Percentiles rank a stretch among this genome's conserved stretches.
These are phyloP conservation scores for Spinus olivaceus DNA, from an alignment of 2,797 vertebrate genomes.

Conservation along the genomic window DNA sequence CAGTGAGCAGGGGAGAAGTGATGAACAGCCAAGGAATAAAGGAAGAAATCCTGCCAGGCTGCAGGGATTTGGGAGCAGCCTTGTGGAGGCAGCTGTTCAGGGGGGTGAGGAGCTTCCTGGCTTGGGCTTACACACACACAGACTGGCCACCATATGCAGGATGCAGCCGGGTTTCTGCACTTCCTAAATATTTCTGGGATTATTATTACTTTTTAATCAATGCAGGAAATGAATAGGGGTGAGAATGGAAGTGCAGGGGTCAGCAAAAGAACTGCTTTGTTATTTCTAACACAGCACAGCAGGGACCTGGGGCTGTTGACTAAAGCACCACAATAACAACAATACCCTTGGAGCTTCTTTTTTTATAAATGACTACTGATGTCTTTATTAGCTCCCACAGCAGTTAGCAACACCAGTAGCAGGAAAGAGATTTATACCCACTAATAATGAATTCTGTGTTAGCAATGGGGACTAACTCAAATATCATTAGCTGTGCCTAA, in stretches of 20 bases:
- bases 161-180: not conserved
- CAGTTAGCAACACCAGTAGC: not conserved
- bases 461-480: not conserved
- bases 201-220: not conserved
- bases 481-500: not conserved
- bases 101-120: not conserved
- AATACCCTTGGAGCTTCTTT: not conserved
- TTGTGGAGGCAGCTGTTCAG: not conserved
- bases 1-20: accelerated
- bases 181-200: not conserved
- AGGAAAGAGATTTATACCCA: not conserved
- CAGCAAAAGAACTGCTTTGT: not conserved
- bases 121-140: accelerated
- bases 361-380: not conserved
- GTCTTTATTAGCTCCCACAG: not conserved
- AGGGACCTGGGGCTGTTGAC: not conserved
- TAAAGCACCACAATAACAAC: not conserved
- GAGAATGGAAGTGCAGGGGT: not conserved
- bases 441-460: not conserved
- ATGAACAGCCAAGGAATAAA: not conserved
- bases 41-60: not conserved
- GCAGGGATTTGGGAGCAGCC: not conserved
- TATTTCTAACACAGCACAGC: not conserved
- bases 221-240: not conserved
- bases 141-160: not conserved